Percentiles rank a stretch among this genome's conserved stretches.
phyloP scores from a whole-genome alignment of 2,113 vertebrate species.

The Triplophysa dalaica region DNA sequence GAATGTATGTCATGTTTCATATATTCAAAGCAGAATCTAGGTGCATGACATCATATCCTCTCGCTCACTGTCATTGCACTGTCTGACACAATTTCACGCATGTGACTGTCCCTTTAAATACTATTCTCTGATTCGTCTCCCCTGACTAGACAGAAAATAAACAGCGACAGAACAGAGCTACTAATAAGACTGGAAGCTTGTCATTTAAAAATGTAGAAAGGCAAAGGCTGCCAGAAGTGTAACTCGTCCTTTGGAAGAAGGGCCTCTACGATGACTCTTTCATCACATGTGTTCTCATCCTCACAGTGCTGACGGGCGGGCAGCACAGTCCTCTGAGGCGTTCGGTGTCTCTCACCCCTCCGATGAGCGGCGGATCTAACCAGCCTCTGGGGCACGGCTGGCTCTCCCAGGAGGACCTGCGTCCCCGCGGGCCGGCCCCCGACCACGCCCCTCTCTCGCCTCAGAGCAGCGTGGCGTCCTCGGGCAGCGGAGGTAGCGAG shows the following conservation, averaged over 20 bases:
- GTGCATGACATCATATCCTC: constrained; percentile 7
- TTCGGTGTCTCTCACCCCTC: constrained; percentile 97
- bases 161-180: neutral
- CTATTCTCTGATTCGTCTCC: neutral
- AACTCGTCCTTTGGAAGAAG: neutral
- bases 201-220: neutral
- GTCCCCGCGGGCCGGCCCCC: constrained; percentile 86
- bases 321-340: constrained; percentile 98
- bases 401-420: constrained; percentile 99
- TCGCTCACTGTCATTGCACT: constrained; percentile 15
- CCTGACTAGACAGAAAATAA: constrained; percentile 19
- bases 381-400: constrained; percentile 95
- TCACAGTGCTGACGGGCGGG: constrained; percentile 86
- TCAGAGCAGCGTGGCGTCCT: constrained; percentile 99
- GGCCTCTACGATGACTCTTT: neutral
- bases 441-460: constrained; percentile 97
- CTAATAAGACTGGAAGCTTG: neutral
- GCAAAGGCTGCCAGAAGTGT: neutral
- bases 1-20: neutral
- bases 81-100: constrained; percentile 5
- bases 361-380: constrained; percentile 90
- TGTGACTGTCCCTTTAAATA: neutral
- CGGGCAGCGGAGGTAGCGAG: constrained; percentile 98
- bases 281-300: constrained; percentile 17
- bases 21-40: constrained; percentile 4